Base-by-base conservation (phyloP, 2,888 invertebrate genomes). In the Psylliodes chrysocephalus region DNA sequence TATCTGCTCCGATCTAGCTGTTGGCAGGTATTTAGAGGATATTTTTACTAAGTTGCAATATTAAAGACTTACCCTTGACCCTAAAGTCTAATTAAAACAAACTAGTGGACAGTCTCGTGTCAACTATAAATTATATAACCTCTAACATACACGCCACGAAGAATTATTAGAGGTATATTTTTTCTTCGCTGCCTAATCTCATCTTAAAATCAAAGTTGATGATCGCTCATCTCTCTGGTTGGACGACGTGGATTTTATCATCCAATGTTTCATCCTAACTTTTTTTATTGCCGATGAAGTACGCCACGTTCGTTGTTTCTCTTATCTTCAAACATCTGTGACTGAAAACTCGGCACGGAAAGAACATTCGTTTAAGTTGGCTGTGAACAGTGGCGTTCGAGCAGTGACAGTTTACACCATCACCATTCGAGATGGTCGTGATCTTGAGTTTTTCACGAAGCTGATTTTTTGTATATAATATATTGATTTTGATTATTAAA, bases 271-370 rank as follows among this genome's bases (percentile, higher is more conserved):
- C 55, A 49, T 57, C 38, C 44, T 57, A 40, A 60, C 30, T 64
- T 49, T 62, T 61, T 68, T 68, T 65, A 65, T 68, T 56, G 64
- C 63, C 49, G 49, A 49, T 65, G 68, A 68, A 70, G 65, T 66
- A 69, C 69, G 68, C 68, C 69, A 66, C 69, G 66, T 65, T 61
- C 52, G 66, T 68, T 63, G 71, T 67, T 69, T 71, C 68, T 70
- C 66, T 68, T 73, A 75, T 75, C 73, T 64, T 60, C 33, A 69
- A 71, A 72, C 70, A 73, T 74, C 74, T 69, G 62, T 73, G 71
- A 60, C 67, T 63, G 65, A 64, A 61, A 66, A 62, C 60, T 61
- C 67, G 59, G 64, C 72, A 70, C 71, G 71, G 71, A 68, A 69
- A 65, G 72, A 72, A 69, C 75, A 74, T 75, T 74, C 72, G 72